A percentile compares a stretch with the other conserved stretches of the same genome.
Conservation (phyloP, 2,888 invertebrate species). For the Sclerodermus sp. region DNA sequence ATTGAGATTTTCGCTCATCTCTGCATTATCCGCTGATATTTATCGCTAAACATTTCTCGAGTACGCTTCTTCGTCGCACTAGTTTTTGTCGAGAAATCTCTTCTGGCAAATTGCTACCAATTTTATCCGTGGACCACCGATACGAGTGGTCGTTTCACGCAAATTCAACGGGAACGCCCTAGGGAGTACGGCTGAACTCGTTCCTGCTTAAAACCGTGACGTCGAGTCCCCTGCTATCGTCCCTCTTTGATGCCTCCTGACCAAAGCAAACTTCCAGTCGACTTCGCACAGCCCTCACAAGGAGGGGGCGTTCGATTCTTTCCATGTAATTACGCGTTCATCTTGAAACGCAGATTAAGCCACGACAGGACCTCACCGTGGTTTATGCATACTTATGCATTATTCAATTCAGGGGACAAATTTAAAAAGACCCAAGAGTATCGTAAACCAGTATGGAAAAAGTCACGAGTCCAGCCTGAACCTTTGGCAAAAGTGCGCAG, state of each 20-base stretch:
- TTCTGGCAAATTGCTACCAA: background rate
- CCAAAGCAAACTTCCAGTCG: background rate
- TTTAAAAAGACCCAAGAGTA: too few relatives aligned
- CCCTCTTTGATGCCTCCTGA: background rate
- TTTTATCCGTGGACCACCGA: background rate
- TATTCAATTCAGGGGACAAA: too few relatives aligned
- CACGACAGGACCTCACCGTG: background rate
- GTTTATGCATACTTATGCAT: too few relatives aligned
- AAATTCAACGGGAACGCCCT: constrained; percentile 44
- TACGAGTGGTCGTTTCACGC: constrained; percentile 44
- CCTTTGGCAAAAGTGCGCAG: too few relatives aligned
- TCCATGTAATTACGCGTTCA: constrained; percentile 28
- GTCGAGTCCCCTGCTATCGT: constrained; percentile 24
- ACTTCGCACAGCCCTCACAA: background rate
- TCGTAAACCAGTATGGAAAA: too few relatives aligned
- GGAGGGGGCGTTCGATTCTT: constrained; percentile 21
- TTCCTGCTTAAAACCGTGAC: constrained; percentile 43
- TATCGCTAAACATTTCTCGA: too few relatives aligned
- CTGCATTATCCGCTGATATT: too few relatives aligned
- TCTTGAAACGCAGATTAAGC: constrained; percentile 3
- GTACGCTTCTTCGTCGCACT: too few relatives aligned
- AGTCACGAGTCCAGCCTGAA: too few relatives aligned
- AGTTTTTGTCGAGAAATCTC: too few relatives aligned
- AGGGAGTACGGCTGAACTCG: constrained; percentile 27
- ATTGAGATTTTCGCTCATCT: too few relatives aligned